These are phyloP conservation scores for Phaetusa simplex DNA, from an alignment of 2,113 vertebrate genomes.

Conservation along the genomic window DNA sequence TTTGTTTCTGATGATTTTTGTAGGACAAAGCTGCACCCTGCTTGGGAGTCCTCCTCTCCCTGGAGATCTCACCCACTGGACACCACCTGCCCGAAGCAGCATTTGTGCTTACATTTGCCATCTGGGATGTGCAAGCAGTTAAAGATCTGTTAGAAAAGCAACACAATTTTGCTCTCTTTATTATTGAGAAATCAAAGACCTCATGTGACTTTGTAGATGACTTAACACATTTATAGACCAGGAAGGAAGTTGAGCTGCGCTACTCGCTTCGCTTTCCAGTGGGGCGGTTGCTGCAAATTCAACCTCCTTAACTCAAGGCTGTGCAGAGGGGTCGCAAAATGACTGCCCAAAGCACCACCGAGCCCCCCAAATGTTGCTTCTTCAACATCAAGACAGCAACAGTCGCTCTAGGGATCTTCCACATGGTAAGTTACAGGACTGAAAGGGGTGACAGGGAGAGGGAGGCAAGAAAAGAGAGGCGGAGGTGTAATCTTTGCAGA, in stretches of 20 bases:
- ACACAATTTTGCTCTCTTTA: not conserved
- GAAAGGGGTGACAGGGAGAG: not conserved
- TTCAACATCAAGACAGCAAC: conserved; percentile 67
- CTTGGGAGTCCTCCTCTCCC: not conserved
- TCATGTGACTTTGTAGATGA: conserved; percentile 65
- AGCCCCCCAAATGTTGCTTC: conserved; percentile 64
- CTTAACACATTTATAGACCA: conserved; percentile 46
- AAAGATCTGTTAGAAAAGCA: not conserved
- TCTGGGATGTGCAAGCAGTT: not conserved
- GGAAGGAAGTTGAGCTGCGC: conserved; percentile 70
- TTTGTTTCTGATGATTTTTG: not conserved
- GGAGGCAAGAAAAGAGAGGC: not conserved
- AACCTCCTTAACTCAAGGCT: not conserved
- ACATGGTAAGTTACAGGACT: conserved; percentile 68
- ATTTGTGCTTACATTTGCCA: not conserved
- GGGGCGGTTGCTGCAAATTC: not conserved
- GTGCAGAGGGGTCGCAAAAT: conserved; percentile 11
- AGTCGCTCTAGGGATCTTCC: conserved; percentile 68
- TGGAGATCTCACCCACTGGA: rapidly evolving
- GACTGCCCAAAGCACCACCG: not conserved
- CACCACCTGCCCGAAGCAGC: not conserved
- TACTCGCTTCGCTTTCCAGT: conserved; percentile 24
- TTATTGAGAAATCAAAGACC: conserved; percentile 13
- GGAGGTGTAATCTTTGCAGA: not conserved
- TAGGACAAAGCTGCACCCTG: not conserved